A percentile compares a stretch with the other conserved stretches of the same genome.
Evolutionary conservation across 2,888 invertebrate genomes (phyloP).

Genomic region (Eupithecia insigniata): DNA sequence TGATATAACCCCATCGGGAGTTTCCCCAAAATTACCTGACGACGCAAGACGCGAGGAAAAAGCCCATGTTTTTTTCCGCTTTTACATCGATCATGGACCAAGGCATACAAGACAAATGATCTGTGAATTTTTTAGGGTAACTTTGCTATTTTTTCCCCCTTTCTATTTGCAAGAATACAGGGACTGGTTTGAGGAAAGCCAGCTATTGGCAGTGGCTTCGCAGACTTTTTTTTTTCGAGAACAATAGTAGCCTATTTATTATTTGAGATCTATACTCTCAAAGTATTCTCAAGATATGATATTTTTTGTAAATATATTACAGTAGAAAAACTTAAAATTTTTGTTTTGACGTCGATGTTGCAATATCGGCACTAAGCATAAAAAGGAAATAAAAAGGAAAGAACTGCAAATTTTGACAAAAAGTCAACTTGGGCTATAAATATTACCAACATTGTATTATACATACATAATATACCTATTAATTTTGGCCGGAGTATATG

Average conservation of each 20-base stretch:
- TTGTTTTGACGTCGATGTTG: no score
- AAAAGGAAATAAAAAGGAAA: no score
- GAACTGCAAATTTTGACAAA: no score
- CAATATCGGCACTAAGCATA: no score
- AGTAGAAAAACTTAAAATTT: no score
- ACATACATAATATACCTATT: no score
- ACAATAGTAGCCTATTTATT: background rate
- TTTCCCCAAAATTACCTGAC: slow-evolving; percentile 47
- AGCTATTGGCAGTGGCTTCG: background rate
- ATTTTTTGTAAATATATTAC: no score
- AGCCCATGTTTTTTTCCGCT: slow-evolving; percentile 51
- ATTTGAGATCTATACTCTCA: no score
- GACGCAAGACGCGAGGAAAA: slow-evolving; percentile 37
- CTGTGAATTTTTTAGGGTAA: slow-evolving; percentile 49
- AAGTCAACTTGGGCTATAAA: no score
- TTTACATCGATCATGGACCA: slow-evolving; percentile 54
- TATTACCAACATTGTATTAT: no score
- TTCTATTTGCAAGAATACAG: slow-evolving; percentile 24
- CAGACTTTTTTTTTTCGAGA: background rate
- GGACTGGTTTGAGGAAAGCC: background rate
- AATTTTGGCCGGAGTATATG: no score
- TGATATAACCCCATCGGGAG: slow-evolving; percentile 30
- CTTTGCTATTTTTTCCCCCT: slow-evolving; percentile 34
- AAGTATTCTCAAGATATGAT: no score
- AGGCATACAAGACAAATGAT: slow-evolving; percentile 56